Conservation (phyloP, 2,888 invertebrate genomes). For the Mimas tiliae region DNA sequence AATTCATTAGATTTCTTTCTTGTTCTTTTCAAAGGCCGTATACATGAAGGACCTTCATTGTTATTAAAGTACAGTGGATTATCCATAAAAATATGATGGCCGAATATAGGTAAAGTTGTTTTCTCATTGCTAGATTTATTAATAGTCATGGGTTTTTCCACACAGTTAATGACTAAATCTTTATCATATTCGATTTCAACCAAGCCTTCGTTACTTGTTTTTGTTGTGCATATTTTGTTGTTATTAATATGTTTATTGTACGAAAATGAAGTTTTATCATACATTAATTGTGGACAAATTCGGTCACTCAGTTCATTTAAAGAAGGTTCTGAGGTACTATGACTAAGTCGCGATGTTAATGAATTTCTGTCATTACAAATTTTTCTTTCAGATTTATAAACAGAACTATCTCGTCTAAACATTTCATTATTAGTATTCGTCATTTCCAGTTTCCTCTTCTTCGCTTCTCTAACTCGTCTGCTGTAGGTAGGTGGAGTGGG, state of each 20-base stretch:
- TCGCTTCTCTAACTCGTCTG: constrained; percentile 77
- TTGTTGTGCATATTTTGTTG: constrained; percentile 68
- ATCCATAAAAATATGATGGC: constrained; percentile 77
- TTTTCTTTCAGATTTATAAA: constrained; percentile 75
- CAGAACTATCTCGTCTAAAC: constrained; percentile 66
- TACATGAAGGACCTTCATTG: constrained; percentile 62
- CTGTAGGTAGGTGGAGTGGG: constrained; percentile 76
- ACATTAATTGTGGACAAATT: constrained; percentile 58
- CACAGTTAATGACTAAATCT: constrained; percentile 72
- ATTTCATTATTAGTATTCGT: constrained; percentile 58
- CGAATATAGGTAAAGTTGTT: constrained; percentile 79
- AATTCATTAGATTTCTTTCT: constrained; percentile 78
- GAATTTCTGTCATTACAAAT: constrained; percentile 60
- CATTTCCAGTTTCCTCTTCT: constrained; percentile 80
- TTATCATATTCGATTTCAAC: constrained; percentile 85
- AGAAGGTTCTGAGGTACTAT: constrained; percentile 74
- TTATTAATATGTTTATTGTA: constrained; percentile 49
- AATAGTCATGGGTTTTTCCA: constrained; percentile 65
- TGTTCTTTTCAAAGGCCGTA: constrained; percentile 72
- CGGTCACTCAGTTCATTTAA: constrained; percentile 71
- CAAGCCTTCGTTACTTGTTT: constrained; percentile 75
- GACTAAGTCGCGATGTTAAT: constrained; percentile 59
- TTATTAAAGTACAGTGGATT: constrained; percentile 81
- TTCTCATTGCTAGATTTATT: constrained; percentile 60
- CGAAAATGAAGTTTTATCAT: constrained; percentile 61